These are phyloP conservation scores for Tricholauxania praeusta DNA, from an alignment of 2,888 invertebrate species.

Conservation along the genomic window DNA sequence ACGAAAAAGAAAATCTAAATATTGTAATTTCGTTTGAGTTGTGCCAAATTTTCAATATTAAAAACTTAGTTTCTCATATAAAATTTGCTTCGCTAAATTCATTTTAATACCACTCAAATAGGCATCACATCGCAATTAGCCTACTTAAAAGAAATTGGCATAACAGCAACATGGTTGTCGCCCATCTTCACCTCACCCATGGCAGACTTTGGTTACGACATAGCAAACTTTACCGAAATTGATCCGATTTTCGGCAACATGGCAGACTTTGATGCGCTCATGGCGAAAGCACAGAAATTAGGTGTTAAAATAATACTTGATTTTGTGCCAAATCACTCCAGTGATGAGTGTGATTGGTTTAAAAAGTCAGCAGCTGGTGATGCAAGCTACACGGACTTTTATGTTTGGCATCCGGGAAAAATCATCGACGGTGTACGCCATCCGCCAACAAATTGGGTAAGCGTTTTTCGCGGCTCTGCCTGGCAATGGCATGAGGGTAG, in stretches of 20 bases:
- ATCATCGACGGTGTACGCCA: slow-evolving; percentile 54
- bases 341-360: slow-evolving; percentile 90
- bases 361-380: slow-evolving; percentile 74
- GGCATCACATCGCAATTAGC: slow-evolving; percentile 73
- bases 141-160: slow-evolving; percentile 77
- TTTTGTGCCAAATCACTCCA: slow-evolving; percentile 82
- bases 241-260: slow-evolving; percentile 79
- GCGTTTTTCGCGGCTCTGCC: slow-evolving; percentile 69
- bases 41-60: too few species aligned
- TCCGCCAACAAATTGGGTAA: slow-evolving; percentile 82
- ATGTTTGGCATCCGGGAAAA: slow-evolving; percentile 78
- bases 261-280: slow-evolving; percentile 76
- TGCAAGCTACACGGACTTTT: slow-evolving; percentile 78
- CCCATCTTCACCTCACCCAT: slow-evolving; percentile 82
- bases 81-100: too few species aligned
- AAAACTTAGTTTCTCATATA: too few species aligned
- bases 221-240: slow-evolving; percentile 76
- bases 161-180: slow-evolving; percentile 79
- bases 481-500: slow-evolving; percentile 77
- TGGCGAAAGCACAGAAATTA: slow-evolving; percentile 70
- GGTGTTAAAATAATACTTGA: slow-evolving; percentile 75
- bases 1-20: too few species aligned
- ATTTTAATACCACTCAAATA: slow-evolving; percentile 53
- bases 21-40: too few species aligned
- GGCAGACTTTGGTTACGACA: slow-evolving; percentile 84